A percentile compares a stretch with the other conserved stretches of the same genome.
These are phyloP conservation scores for Anser cygnoides DNA, from an alignment of 2,113 vertebrate genomes.

Conservation along the genomic window DNA sequence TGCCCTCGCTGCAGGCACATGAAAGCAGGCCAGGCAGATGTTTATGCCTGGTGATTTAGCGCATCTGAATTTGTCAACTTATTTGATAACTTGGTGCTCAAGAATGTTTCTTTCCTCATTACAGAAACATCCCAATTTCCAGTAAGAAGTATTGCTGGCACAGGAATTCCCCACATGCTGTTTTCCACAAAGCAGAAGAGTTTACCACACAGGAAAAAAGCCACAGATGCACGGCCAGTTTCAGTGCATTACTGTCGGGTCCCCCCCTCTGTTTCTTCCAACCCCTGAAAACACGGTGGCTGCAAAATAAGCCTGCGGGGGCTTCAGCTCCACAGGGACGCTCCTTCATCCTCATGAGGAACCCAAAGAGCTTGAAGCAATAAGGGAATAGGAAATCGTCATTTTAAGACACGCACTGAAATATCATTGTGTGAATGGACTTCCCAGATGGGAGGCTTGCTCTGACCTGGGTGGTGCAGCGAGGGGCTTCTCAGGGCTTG, in stretches of 20 bases:
- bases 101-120: neutral
- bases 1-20: neutral
- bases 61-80: conserved; percentile 45
- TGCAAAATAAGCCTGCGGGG: neutral
- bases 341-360: neutral
- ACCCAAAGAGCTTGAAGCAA: conserved; percentile 35
- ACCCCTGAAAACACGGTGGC: neutral
- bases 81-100: conserved; percentile 47
- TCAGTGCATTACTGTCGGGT: neutral
- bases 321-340: too few relatives aligned
- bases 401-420: conserved; percentile 23
- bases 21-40: conserved; percentile 38
- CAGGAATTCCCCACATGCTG: neutral
- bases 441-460: conserved; percentile 4
- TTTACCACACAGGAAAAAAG: neutral
- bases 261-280: neutral
- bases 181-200: neutral
- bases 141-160: conserved; percentile 37
- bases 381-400: conserved; percentile 50
- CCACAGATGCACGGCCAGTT: neutral
- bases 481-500: neutral
- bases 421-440: conserved; percentile 13
- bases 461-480: neutral
- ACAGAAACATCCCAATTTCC: conserved; percentile 38
- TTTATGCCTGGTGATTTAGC: neutral